A percentile compares a stretch with the other conserved stretches of the same genome.
Conservation (phyloP, 2,113 vertebrate genomes). For the Crotophaga sulcirostris region DNA sequence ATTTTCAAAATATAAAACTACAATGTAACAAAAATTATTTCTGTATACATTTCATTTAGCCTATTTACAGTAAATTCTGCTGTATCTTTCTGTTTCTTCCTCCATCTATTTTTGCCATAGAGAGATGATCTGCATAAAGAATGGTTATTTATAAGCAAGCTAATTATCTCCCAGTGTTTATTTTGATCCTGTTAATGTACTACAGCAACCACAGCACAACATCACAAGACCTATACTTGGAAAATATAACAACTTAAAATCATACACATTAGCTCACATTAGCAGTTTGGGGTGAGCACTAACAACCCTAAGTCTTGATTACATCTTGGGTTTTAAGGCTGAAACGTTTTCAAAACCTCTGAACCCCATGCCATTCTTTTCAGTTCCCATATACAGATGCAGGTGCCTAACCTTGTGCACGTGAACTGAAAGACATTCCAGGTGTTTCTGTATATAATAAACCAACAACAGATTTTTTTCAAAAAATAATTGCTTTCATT, state of each 20-base stretch:
- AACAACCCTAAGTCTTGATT: not conserved
- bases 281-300: not conserved
- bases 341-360: not conserved
- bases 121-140: not conserved
- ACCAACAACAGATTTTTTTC: not conserved
- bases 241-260: not conserved
- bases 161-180: constrained; percentile 2
- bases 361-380: not conserved
- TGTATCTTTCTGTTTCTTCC: not conserved
- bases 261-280: not conserved
- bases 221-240: not conserved
- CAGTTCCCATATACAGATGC: not conserved
- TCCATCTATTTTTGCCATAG: not conserved
- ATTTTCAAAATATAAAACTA: not conserved
- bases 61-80: not conserved
- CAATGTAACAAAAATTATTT: not conserved
- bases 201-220: not conserved
- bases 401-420: not conserved
- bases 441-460: not conserved
- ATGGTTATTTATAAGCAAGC: not conserved
- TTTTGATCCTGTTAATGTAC: not conserved
- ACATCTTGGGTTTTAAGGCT: not conserved
- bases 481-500: not conserved
- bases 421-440: not conserved
- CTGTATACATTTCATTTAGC: not conserved